Evolutionary conservation across 2,888 invertebrate genomes (phyloP).

Genomic region (Drosophila algonquin): DNA sequence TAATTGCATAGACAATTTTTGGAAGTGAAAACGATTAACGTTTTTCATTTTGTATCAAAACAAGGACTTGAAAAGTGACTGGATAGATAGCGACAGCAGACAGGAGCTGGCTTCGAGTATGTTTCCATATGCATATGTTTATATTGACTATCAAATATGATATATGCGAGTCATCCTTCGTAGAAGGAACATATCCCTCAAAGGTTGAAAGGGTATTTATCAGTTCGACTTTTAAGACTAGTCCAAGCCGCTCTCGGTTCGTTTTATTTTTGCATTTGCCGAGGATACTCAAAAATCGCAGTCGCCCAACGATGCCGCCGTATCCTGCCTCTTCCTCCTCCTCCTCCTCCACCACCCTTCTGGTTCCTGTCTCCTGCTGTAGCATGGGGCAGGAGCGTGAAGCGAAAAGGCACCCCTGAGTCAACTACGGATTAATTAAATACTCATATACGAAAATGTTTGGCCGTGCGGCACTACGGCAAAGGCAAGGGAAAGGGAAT

Average conservation of each 20-base stretch:
- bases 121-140: too few relatives aligned
- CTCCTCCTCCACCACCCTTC: background rate
- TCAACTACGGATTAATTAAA: conserved; percentile 77
- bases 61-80: too few relatives aligned
- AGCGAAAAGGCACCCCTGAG: conserved; percentile 59
- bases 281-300: conserved; percentile 22
- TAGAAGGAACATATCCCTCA: too few relatives aligned
- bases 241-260: background rate
- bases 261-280: conserved; percentile 33
- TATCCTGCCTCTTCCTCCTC: background rate
- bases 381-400: conserved; percentile 8
- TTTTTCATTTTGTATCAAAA: too few relatives aligned
- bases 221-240: background rate
- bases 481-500: conserved; percentile 14
- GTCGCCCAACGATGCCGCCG: conserved; percentile 20
- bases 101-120: too few relatives aligned
- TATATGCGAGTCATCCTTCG: too few relatives aligned
- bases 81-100: too few relatives aligned
- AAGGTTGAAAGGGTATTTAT: conserved; percentile 5
- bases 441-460: conserved; percentile 73
- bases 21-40: too few relatives aligned
- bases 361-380: conserved; percentile 2
- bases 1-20: too few relatives aligned
- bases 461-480: conserved; percentile 49
- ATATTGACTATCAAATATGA: too few relatives aligned